Percentiles rank a stretch among this genome's conserved stretches.
phyloP scores from a whole-genome alignment of 30 jellyfish, hydroid and myxozoan genomes.

The Hydractinia echinata region DNA sequence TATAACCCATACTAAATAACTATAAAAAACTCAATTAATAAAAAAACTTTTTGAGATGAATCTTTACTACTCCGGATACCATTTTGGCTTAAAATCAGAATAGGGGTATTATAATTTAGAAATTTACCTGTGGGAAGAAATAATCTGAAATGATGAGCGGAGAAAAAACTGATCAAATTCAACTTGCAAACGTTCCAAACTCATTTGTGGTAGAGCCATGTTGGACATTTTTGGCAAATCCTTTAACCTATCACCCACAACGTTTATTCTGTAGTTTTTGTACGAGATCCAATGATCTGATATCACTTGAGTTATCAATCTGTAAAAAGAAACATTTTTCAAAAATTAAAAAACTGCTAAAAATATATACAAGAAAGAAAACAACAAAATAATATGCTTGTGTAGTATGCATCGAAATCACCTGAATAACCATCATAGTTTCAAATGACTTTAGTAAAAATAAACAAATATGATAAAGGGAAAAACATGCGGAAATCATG shows the following conservation, averaged over 20 bases:
- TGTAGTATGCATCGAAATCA: not conserved
- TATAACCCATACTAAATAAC: too few relatives aligned
- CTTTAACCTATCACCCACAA: constrained; percentile 60
- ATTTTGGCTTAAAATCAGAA: too few relatives aligned
- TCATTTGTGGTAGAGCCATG: constrained; percentile 41
- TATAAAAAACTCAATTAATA: too few relatives aligned
- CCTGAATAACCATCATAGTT: not conserved
- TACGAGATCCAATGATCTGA: constrained; percentile 91
- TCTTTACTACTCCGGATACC: too few relatives aligned
- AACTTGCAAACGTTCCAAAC: constrained; percentile 66
- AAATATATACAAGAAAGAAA: not conserved
- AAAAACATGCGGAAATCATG: too few relatives aligned
- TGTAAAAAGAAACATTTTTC: constrained; percentile 2
- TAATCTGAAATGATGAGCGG: constrained; percentile 54
- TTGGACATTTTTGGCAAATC: constrained; percentile 57
- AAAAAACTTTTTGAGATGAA: too few relatives aligned
- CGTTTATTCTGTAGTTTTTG: constrained; percentile 64
- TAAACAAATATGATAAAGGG: not conserved
- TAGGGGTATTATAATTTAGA: too few relatives aligned
- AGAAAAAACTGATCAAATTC: constrained; percentile 85
- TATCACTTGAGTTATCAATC: constrained; percentile 74
- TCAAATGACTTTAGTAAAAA: not conserved
- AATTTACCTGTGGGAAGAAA: constrained; percentile 69
- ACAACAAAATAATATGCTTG: not conserved
- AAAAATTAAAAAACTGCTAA: not conserved